phyloP scores from a whole-genome alignment of 2,113 vertebrate genomes.

The Eulemur macaco region DNA sequence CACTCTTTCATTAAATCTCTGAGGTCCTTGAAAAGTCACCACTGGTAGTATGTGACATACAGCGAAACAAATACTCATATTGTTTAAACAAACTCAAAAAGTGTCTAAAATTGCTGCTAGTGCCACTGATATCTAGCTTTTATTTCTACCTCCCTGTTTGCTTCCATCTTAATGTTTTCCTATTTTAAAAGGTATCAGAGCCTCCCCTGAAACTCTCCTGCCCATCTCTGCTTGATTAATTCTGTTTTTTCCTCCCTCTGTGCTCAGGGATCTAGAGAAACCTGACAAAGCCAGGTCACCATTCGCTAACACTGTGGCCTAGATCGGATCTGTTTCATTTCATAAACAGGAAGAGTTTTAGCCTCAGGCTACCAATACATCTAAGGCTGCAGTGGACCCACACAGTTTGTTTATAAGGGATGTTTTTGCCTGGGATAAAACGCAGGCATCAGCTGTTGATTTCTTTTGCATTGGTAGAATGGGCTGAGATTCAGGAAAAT shows the following conservation, averaged over 20 bases:
- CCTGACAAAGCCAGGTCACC: not conserved
- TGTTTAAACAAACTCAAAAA: conserved; percentile 8
- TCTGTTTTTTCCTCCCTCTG: conserved; percentile 2
- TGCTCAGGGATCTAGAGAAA: conserved; percentile 19
- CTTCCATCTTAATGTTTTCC: conserved; percentile 2
- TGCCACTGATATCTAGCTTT: not conserved
- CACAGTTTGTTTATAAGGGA: not conserved
- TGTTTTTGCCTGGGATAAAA: conserved; percentile 41
- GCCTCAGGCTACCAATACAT: not conserved
- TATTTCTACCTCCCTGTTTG: conserved; percentile 13
- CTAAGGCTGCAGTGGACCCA: not conserved
- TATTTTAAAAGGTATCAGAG: not conserved
- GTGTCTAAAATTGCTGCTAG: not conserved
- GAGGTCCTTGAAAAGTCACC: not conserved
- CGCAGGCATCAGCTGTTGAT: not conserved
- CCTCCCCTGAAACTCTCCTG: not conserved
- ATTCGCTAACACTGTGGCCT: not conserved
- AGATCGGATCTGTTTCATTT: conserved; percentile 16
- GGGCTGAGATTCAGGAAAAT: not conserved
- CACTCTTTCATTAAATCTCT: not conserved
- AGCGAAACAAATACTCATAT: not conserved
- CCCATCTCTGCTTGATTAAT: conserved; percentile 12
- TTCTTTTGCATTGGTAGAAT: conserved; percentile 29
- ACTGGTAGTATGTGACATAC: not conserved
- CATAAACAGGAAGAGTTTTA: not conserved